These are phyloP conservation scores for Labia minor DNA, from an alignment of 2,888 invertebrate genomes.

Conservation along the genomic window DNA sequence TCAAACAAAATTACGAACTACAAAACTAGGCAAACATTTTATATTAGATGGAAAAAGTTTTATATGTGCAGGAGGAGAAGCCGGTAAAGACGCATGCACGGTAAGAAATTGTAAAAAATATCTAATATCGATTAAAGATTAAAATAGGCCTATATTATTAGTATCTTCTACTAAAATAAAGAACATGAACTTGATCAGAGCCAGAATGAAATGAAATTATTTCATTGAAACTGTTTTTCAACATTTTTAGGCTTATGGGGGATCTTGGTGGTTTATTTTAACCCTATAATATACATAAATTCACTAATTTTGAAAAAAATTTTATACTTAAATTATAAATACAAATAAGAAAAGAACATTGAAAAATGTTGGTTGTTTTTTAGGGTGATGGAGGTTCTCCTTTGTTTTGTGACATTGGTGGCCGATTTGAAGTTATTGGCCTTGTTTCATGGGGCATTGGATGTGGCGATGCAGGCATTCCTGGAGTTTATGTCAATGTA, in stretches of 20 bases:
- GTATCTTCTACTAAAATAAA: too few relatives aligned
- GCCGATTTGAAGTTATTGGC: constrained; percentile 51
- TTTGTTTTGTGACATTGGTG: constrained; percentile 49
- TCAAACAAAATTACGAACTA: constrained; percentile 49
- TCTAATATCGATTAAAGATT: constrained; percentile 31
- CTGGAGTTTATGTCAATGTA: constrained; percentile 69
- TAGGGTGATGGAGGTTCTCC: constrained; percentile 68
- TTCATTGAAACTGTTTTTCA: too few relatives aligned
- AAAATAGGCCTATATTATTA: too few relatives aligned
- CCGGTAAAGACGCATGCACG: constrained; percentile 66
- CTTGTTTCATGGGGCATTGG: constrained; percentile 65
- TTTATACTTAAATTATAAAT: too few relatives aligned
- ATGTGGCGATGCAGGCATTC: constrained; percentile 56
- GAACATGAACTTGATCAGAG: too few relatives aligned
- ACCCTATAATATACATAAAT: too few relatives aligned
- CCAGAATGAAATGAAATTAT: too few relatives aligned
- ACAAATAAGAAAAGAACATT: too few relatives aligned
- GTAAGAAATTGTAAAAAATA: constrained; percentile 41
- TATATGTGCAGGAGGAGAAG: constrained; percentile 68
- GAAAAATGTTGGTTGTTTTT: too few relatives aligned
- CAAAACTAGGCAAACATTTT: constrained; percentile 53
- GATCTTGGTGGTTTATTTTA: too few relatives aligned
- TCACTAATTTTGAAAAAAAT: too few relatives aligned
- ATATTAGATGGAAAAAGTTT: constrained; percentile 55
- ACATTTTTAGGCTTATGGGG: too few relatives aligned